Conservation (phyloP, 2,888 invertebrate species). For the Harpalus rubripes region DNA sequence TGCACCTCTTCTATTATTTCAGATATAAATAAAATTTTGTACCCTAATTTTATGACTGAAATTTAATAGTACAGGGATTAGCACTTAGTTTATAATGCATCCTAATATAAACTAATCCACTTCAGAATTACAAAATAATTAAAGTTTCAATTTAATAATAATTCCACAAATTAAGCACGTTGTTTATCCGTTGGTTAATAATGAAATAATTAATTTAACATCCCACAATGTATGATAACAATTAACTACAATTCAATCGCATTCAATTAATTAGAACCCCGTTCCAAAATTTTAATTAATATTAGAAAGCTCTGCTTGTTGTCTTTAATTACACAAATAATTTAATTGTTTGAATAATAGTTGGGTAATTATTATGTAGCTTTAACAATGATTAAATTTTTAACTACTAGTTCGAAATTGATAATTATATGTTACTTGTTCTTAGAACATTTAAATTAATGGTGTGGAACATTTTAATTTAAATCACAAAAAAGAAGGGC, state of each 20-base stretch:
- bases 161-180: slow-evolving; percentile 43
- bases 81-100: slow-evolving; percentile 18
- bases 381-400: slow-evolving; percentile 32
- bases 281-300: slow-evolving; percentile 24
- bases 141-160: slow-evolving; percentile 28
- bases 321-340: slow-evolving; percentile 1
- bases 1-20: background rate
- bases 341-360: slow-evolving; percentile 34
- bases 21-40: background rate
- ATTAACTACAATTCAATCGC: slow-evolving; percentile 46
- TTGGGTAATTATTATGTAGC: slow-evolving; percentile 12
- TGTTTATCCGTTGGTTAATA: slow-evolving; percentile 33
- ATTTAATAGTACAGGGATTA: background rate
- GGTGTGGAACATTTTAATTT: slow-evolving; percentile 21
- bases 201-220: slow-evolving; percentile 54
- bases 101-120: background rate
- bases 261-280: slow-evolving; percentile 37
- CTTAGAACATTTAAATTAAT: slow-evolving; percentile 31
- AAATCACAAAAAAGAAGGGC: background rate
- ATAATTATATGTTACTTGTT: slow-evolving; percentile 13
- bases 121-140: slow-evolving; percentile 41
- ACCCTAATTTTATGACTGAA: background rate
- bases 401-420: slow-evolving; percentile 9
- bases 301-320: slow-evolving; percentile 10
- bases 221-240: slow-evolving; percentile 40